phyloP scores from a whole-genome alignment of 2,888 invertebrate species.

The Nycteola revayana region DNA sequence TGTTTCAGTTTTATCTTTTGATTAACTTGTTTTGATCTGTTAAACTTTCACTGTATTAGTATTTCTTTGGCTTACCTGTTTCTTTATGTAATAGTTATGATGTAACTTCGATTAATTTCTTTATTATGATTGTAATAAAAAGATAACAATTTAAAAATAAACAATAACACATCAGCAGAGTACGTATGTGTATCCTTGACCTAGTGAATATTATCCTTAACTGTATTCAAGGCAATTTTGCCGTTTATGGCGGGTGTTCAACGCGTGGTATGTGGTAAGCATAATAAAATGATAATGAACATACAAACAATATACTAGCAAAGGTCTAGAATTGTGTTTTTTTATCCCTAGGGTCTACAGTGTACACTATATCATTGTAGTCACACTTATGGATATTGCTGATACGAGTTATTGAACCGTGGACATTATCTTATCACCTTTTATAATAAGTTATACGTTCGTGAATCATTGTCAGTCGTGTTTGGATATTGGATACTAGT shows the following conservation, averaged over 20 bases:
- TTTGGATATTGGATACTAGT: slow-evolving; percentile 31
- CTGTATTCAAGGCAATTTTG: slow-evolving; percentile 37
- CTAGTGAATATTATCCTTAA: slow-evolving; percentile 41
- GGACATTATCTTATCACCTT: slow-evolving; percentile 65
- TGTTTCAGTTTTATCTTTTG: slow-evolving; percentile 1
- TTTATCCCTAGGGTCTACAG: slow-evolving; percentile 34
- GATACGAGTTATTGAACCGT: slow-evolving; percentile 67
- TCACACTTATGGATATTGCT: slow-evolving; percentile 33
- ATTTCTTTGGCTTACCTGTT: not conserved
- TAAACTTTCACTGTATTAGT: slow-evolving; percentile 9
- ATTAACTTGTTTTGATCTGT: slow-evolving; percentile 1
- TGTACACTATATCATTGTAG: slow-evolving; percentile 28
- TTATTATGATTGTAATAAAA: not conserved
- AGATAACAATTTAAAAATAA: not conserved
- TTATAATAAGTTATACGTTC: slow-evolving; percentile 55
- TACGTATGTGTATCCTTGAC: slow-evolving; percentile 43
- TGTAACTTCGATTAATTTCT: not conserved
- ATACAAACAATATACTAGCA: slow-evolving; percentile 43
- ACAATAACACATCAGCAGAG: not conserved
- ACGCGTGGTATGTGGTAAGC: slow-evolving; percentile 33
- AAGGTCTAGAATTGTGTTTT: slow-evolving; percentile 27
- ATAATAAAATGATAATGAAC: slow-evolving; percentile 35
- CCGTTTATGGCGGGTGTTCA: slow-evolving; percentile 20
- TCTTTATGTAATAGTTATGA: not conserved
- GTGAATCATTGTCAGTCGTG: slow-evolving; percentile 42